Base-by-base conservation (phyloP, 2,888 invertebrate species). In the Siphlonurus alternatus region DNA sequence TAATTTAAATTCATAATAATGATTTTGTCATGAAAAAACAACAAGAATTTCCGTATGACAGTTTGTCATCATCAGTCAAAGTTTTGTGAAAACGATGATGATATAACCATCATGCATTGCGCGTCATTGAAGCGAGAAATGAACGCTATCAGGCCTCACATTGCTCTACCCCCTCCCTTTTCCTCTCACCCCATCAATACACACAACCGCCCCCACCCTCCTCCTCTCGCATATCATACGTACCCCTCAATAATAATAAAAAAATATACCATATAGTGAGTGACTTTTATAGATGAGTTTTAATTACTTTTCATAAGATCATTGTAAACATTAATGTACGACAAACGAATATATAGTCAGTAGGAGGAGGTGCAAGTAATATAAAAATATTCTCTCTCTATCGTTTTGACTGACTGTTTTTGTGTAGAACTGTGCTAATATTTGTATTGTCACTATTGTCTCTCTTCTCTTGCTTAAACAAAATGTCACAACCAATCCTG, bases 241-340 rank as follows among this genome's bases (percentile, higher is more conserved):
- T n/a, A 38, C 15, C 38, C 38, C 38, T 38, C 38, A 38, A 38
- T 38, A 38, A 38, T 38, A 38, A 38, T 38, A 38, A 38, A 10
- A 38, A 38, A 38, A 38, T 10, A 38, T 38, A 38, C n/a, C 15
- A 38, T 38, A 38, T 38, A 38, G 15, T 38, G 38, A 38, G 38
- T 38, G 38, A 38, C 38, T 38, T 38, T 38, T 38, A 38, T 38
- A 38, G 38, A 38, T 38, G 38, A 38, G 56, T 56, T 56, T 56
- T 56, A n/a, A 56, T 38, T 56, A 56, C 56, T 20, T 56, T 56
- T 56, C 56, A 56, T 22, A 22, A 56, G 56, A 56, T 56, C 56
- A 56, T 22, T 56, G 56, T 22, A 56, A 56, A 56, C 56, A 56
- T 20, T 22, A 56, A 56, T 56, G 38, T 38, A 38, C 38, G 38